Evolutionary conservation across 1,140 invertebrate species (phyloP).

Genomic region (Nixonia krombeini): DNA sequence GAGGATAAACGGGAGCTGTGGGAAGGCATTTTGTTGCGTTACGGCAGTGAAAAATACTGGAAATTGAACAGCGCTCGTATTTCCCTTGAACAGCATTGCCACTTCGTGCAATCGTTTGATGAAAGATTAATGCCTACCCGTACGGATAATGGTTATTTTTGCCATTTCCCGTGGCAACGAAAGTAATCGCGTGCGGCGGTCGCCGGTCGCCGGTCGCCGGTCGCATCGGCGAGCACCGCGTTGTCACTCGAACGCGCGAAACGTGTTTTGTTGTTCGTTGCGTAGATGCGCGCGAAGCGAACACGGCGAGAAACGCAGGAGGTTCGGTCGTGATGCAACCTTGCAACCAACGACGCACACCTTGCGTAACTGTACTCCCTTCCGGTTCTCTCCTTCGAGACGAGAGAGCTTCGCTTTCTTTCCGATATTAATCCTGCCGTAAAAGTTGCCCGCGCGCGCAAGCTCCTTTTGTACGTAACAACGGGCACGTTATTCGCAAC

Average conservation of each 20-base stretch:
- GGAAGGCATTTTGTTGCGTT: too few relatives aligned
- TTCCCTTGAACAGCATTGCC: too few relatives aligned
- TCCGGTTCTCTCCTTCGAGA: conserved; percentile 24
- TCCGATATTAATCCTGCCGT: conserved; percentile 32
- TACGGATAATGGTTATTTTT: too few relatives aligned
- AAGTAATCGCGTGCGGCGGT: conserved; percentile 21
- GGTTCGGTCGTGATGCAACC: conserved; percentile 22
- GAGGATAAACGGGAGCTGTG: too few relatives aligned
- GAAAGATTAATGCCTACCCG: too few relatives aligned
- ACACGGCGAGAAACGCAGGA: not conserved
- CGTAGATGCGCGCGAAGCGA: conserved; percentile 5
- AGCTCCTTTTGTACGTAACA: conserved; percentile 11
- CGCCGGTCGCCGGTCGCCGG: too few relatives aligned
- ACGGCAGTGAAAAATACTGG: too few relatives aligned
- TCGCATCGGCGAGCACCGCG: not conserved
- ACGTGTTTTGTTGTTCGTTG: conserved; percentile 4
- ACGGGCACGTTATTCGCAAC: conserved; percentile 26
- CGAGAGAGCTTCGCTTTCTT: conserved; percentile 26
- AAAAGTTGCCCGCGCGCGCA: too few relatives aligned
- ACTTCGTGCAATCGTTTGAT: too few relatives aligned
- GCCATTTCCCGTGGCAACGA: not conserved
- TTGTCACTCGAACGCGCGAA: conserved; percentile 14
- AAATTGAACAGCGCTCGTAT: too few relatives aligned
- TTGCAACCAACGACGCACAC: conserved; percentile 14
- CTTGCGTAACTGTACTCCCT: conserved; percentile 35